Evolutionary conservation across 2,113 vertebrate genomes (phyloP), one percentile per base, ranked within the genome.

Genomic region (Phalacrocorax brasilianus): DNA sequence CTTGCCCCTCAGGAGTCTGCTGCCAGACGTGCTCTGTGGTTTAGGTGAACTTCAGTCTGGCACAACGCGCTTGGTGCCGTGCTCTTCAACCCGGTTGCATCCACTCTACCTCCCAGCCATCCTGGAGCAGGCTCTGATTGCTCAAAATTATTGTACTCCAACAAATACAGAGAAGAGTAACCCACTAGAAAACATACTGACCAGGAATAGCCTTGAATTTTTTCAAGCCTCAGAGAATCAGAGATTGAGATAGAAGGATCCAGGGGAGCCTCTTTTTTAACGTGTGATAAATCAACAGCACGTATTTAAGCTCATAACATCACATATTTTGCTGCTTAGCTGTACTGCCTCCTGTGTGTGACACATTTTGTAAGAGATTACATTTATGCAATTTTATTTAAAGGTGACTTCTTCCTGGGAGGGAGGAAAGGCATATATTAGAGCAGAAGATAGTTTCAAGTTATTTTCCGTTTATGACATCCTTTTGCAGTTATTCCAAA

Each of bases 11-110:
- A 26, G 4, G 22, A 63, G 4, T 23, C 35, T 17, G 15, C 20
- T 40, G 32, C 9, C 4, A 19, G 22, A n/a, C 15, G 2, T 33
- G 21, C 44, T 47, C 35, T n/a, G 14, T 6, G 3, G 19, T 61
- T 55, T 4, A 19, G 9, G 14, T 22, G 22, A 65, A 26, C 28
- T 44, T 56, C 21, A 28, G 14, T 8, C 42, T 65, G 49, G 49
- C 33, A 2, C 12, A 63, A 47, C 0, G 2, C 0, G 0, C 14
- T 28, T 8, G 2, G 5, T 68, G 11, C 7, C 42, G 13, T 33
- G 44, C 9, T 50, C 16, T 65, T 63, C 32, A 33, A 42, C 33
- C 42, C 2, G 2, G 63, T 78, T n/a, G 2, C 27, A 18, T 22
- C 30, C 14, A 24, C 6, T 49, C 32, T 35, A 12, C 38, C n/a